A percentile compares a stretch with the other conserved stretches of the same genome.
phyloP scores from a whole-genome alignment of 2,113 vertebrate genomes.

The Misgurnus anguillicaudatus region DNA sequence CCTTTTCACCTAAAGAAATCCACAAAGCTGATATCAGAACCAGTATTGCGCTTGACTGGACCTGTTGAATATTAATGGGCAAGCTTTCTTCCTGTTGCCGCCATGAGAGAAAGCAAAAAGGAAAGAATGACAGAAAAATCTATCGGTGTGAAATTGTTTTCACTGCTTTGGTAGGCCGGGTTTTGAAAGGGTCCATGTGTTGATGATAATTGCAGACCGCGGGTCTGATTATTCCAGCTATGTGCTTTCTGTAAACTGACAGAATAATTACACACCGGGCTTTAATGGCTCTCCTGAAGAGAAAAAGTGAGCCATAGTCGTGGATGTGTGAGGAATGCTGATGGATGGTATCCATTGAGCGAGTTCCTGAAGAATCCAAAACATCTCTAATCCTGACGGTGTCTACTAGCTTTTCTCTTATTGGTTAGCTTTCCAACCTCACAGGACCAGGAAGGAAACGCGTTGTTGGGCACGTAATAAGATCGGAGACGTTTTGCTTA shows the following conservation, averaged over 20 bases:
- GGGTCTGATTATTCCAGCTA: conserved; percentile 59
- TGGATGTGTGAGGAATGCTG: conserved; percentile 69
- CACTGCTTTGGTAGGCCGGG: conserved; percentile 27
- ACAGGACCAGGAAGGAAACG: conserved; percentile 48
- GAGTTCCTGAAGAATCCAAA: conserved; percentile 13
- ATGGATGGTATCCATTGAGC: conserved; percentile 58
- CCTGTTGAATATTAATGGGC: conserved; percentile 52
- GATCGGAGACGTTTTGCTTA: conserved; percentile 66
- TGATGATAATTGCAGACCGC: conserved; percentile 62
- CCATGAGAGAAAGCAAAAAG: conserved; percentile 8
- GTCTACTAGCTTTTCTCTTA: conserved; percentile 59
- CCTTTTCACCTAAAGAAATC: conserved; percentile 25
- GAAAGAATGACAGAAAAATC: conserved; percentile 46
- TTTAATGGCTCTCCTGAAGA: conserved; percentile 58
- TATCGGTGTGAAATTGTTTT: conserved; percentile 54
- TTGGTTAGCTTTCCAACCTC: conserved; percentile 59
- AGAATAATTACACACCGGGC: conserved; percentile 71
- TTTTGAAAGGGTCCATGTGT: conserved; percentile 53
- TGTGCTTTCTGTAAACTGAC: conserved; percentile 68
- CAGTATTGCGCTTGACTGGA: conserved; percentile 43
- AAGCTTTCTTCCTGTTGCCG: conserved; percentile 20
- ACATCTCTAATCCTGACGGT: conserved; percentile 55
- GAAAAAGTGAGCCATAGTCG: conserved; percentile 61
- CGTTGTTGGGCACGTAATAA: conserved; percentile 46
- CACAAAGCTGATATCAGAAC: conserved; percentile 23